phyloP scores from a whole-genome alignment of 2,888 invertebrate genomes.

The Tinea pellionella region DNA sequence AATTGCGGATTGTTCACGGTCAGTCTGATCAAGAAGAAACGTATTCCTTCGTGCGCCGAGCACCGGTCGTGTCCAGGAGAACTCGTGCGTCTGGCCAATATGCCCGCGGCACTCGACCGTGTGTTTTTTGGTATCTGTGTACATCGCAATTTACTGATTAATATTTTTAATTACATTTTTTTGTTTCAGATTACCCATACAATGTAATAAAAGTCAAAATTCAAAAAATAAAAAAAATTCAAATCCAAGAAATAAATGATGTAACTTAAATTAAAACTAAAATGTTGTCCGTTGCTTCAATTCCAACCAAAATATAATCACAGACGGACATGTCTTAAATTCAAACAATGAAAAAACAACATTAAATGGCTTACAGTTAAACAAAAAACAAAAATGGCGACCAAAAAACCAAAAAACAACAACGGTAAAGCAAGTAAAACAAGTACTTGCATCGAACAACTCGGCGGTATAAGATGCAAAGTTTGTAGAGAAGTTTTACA shows the following conservation, averaged over 20 bases:
- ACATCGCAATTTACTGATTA: too few species aligned
- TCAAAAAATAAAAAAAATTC: not conserved
- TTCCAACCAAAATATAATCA: not conserved
- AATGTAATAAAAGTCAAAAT: not conserved
- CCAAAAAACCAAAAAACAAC: not conserved
- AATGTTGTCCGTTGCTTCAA: not conserved
- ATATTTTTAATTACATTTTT: not conserved
- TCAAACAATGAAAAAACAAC: not conserved
- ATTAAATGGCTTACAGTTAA: not conserved
- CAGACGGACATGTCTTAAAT: not conserved
- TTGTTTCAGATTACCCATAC: not conserved
- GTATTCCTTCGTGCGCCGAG: too few species aligned
- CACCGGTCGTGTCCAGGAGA: too few species aligned
- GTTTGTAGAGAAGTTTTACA: conserved; percentile 62
- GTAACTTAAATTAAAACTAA: too few species aligned
- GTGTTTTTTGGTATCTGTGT: too few species aligned
- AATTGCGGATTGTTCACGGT: too few species aligned
- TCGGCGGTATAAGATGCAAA: conserved; percentile 69
- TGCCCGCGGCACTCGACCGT: too few species aligned
- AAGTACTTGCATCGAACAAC: conserved; percentile 42
- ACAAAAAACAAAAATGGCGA: not conserved
- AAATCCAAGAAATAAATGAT: not conserved
- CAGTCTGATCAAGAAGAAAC: too few species aligned
- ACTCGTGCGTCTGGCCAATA: too few species aligned
- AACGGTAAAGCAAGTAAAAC: not conserved